Conservation (phyloP, 2,797 vertebrate genomes). For the Myotis daubentonii region DNA sequence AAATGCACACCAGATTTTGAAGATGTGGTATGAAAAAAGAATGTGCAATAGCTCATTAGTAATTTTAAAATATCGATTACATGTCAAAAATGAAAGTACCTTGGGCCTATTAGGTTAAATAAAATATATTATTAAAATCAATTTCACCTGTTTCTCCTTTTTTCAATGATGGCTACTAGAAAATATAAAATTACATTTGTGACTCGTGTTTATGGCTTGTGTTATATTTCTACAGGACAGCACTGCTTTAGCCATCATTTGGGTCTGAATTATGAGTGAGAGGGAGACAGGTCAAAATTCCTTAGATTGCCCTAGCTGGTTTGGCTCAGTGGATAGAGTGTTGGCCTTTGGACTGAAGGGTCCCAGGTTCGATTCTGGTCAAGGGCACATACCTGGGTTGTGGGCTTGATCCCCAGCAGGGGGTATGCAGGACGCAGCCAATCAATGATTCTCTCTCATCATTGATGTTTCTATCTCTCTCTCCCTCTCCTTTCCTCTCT, state of each 20-base stretch:
- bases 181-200: background rate
- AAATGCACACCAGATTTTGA: background rate
- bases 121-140: slow-evolving; percentile 31
- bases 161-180: background rate
- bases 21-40: background rate
- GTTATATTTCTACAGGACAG: background rate
- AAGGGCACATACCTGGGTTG: too few species aligned
- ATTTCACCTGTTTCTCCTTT: background rate
- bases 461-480: too few species aligned
- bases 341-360: too few species aligned
- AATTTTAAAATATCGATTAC: background rate
- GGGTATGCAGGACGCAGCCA: too few species aligned
- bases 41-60: background rate
- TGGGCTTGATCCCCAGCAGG: too few species aligned
- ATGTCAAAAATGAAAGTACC: background rate
- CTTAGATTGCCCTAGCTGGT: background rate
- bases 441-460: too few species aligned
- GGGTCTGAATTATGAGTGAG: background rate
- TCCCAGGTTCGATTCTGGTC: too few species aligned
- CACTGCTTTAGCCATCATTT: background rate
- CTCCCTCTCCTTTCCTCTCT: too few species aligned
- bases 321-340: too few species aligned
- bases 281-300: background rate
- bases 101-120: background rate
- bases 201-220: background rate